Conservation (phyloP, 1,140 invertebrate species). For the Antheraea mylitta region DNA sequence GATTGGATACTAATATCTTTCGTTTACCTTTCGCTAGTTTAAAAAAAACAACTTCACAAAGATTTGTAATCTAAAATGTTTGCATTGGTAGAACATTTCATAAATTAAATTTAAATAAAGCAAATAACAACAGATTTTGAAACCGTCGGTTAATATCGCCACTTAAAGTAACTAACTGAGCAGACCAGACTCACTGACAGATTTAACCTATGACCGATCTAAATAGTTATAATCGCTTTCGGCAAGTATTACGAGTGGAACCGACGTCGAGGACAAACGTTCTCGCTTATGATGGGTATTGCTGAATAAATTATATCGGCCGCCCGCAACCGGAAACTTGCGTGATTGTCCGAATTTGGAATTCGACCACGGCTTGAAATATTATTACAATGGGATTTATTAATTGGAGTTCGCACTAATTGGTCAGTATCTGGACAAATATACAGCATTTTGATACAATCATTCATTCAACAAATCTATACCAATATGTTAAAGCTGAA, state of each 20-base stretch:
- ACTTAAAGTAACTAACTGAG: constrained; percentile 3
- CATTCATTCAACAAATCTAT: neutral
- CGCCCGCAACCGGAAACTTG: constrained; percentile 25
- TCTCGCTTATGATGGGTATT: constrained; percentile 21
- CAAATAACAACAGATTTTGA: neutral
- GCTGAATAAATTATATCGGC: constrained; percentile 31
- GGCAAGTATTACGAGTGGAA: constrained; percentile 26
- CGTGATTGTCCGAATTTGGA: constrained; percentile 12
- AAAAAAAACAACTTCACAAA: too few species aligned
- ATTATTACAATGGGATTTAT: neutral
- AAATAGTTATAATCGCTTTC: constrained; percentile 29
- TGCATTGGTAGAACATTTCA: too few species aligned
- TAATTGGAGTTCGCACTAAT: neutral
- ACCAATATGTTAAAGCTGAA: too few species aligned
- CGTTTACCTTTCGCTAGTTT: too few species aligned
- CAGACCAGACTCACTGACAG: constrained; percentile 5
- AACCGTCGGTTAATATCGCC: neutral
- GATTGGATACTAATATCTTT: too few species aligned
- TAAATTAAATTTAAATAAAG: too few species aligned
- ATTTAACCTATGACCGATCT: constrained; percentile 11
- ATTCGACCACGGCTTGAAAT: neutral
- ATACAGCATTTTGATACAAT: neutral
- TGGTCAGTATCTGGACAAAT: neutral
- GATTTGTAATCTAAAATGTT: too few species aligned
- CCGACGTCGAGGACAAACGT: constrained; percentile 19